Conservation (phyloP, 2,113 vertebrate species). For the Cynopterus brachyotis region DNA sequence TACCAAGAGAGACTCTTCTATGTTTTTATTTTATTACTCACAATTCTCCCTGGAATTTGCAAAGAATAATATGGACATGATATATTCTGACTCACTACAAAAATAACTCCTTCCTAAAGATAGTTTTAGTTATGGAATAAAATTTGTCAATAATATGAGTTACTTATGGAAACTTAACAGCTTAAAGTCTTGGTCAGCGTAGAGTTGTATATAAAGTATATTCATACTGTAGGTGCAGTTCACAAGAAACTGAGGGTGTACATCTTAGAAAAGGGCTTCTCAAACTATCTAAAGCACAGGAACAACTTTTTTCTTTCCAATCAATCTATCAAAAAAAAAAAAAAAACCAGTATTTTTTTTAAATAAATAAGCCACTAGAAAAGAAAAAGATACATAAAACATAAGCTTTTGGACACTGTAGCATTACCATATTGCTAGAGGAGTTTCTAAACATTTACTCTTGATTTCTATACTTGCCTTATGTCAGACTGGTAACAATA, state of each 20-base stretch:
- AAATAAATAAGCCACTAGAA: constrained; percentile 8
- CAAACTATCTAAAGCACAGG: not conserved
- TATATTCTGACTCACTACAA: not conserved
- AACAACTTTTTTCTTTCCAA: not conserved
- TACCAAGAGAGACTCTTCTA: not conserved
- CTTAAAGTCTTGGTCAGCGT: not conserved
- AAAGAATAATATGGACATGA: not conserved
- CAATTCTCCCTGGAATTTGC: not conserved
- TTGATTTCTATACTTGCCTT: not conserved
- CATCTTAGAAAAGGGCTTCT: not conserved
- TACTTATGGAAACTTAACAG: constrained; percentile 1
- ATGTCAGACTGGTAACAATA: not conserved
- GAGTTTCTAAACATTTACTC: not conserved
- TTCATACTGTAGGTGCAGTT: not conserved
- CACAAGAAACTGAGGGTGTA: not conserved
- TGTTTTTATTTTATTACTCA: not conserved
- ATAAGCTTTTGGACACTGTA: not conserved
- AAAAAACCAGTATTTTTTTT: not conserved
- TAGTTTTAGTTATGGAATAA: constrained; percentile 3
- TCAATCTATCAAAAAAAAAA: not conserved
- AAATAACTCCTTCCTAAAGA: constrained; percentile 35
- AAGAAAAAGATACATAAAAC: not conserved
- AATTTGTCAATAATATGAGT: constrained; percentile 3
- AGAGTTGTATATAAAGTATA: not conserved
- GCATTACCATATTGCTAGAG: not conserved